phyloP scores from a whole-genome alignment of 2,888 invertebrate genomes.

The Euplagia quadripunctaria region DNA sequence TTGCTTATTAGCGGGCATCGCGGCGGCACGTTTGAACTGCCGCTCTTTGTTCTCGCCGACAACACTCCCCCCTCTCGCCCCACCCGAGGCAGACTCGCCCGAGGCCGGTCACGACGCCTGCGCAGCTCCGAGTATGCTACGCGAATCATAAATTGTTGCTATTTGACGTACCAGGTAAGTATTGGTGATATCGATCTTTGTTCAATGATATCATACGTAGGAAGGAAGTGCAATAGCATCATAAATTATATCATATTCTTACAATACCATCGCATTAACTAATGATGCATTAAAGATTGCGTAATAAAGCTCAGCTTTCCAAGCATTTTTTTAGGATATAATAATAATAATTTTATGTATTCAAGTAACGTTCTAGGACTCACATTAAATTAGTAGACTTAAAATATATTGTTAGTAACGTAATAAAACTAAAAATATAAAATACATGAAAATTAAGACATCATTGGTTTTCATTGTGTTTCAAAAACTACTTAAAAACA shows the following conservation, averaged over 20 bases:
- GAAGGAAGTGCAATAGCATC: slow-evolving; percentile 75
- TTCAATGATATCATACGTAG: slow-evolving; percentile 78
- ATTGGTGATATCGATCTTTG: slow-evolving; percentile 82
- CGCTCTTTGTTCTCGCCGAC: slow-evolving; percentile 85
- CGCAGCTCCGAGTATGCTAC: slow-evolving; percentile 75
- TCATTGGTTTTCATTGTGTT: no score
- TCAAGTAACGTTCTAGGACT: no score
- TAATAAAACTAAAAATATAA: no score
- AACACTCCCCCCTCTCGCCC: slow-evolving; percentile 49
- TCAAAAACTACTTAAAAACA: no score
- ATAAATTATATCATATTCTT: slow-evolving; percentile 61
- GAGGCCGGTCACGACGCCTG: slow-evolving; percentile 78
- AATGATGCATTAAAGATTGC: slow-evolving; percentile 1
- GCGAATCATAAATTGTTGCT: slow-evolving; percentile 85
- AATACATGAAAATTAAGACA: no score
- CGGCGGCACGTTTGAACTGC: slow-evolving; percentile 85
- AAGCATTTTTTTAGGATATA: no score
- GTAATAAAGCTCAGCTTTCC: not conserved
- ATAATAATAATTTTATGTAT: no score
- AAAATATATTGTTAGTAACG: no score
- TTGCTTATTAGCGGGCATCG: slow-evolving; percentile 85
- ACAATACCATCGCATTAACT: slow-evolving; percentile 27
- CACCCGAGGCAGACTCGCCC: slow-evolving; percentile 48
- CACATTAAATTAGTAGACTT: no score
- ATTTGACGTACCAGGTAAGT: slow-evolving; percentile 80